These are phyloP conservation scores for Cirrhinus molitorella DNA, from an alignment of 2,797 vertebrate genomes.

Conservation along the genomic window DNA sequence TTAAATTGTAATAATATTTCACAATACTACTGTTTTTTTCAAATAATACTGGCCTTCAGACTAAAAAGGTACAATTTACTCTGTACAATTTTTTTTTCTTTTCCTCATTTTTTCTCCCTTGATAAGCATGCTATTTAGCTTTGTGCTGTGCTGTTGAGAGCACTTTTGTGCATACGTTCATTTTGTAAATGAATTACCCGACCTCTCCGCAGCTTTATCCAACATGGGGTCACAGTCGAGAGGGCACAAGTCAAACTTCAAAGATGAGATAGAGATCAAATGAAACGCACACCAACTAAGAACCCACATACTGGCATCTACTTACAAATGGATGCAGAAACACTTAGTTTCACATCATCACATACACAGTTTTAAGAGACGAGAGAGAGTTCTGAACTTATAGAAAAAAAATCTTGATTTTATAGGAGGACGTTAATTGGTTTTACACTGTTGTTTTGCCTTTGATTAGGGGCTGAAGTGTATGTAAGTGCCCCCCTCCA, in stretches of 20 bases:
- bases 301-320: constrained; percentile 28
- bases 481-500: not conserved
- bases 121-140: not conserved
- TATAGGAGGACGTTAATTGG: not conserved
- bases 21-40: too few relatives aligned
- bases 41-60: too few relatives aligned
- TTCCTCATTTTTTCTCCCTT: too few relatives aligned
- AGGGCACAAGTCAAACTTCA: constrained; percentile 45
- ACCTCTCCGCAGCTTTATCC: constrained; percentile 5
- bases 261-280: constrained; percentile 36
- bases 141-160: not conserved
- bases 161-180: not conserved
- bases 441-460: not conserved
- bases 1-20: too few relatives aligned
- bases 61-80: not conserved
- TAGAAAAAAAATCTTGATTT: not conserved
- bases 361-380: not conserved
- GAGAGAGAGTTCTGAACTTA: not conserved
- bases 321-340: constrained; percentile 15
- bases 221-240: constrained; percentile 32
- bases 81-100: too few relatives aligned
- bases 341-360: constrained; percentile 4
- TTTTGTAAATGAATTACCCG: constrained; percentile 37
- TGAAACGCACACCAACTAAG: constrained; percentile 36
- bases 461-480: constrained; percentile 5